A percentile compares a stretch with the other conserved stretches of the same genome.
These are phyloP conservation scores for Saturnia japonica DNA, from an alignment of 2,888 invertebrate species.

Conservation along the genomic window DNA sequence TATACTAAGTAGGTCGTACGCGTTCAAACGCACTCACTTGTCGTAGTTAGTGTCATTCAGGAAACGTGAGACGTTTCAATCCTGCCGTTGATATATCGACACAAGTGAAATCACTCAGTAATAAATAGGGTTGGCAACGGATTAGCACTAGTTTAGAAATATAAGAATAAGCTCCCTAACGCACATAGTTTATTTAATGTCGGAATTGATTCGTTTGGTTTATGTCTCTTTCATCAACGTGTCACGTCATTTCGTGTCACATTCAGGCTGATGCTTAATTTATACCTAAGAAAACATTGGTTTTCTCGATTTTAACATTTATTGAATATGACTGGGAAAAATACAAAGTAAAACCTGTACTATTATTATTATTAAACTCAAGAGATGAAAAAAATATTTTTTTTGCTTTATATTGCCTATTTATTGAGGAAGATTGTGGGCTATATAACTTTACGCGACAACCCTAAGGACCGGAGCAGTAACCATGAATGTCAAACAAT, in stretches of 20 bases:
- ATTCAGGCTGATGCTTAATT: background rate
- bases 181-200: background rate
- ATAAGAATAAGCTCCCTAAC: background rate
- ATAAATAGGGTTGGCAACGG: background rate
- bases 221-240: background rate
- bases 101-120: background rate
- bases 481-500: too few relatives aligned
- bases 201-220: background rate
- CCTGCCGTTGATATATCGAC: background rate
- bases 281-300: background rate
- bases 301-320: background rate
- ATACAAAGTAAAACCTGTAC: too few relatives aligned
- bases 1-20: background rate
- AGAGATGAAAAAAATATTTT: too few relatives aligned
- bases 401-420: too few relatives aligned
- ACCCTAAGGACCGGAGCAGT: too few relatives aligned
- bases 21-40: background rate
- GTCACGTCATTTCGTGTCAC: background rate
- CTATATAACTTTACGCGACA: too few relatives aligned
- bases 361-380: too few relatives aligned
- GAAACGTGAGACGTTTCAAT: background rate
- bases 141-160: background rate
- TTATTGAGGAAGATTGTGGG: too few relatives aligned
- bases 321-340: too few relatives aligned
- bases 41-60: background rate